phyloP scores from a whole-genome alignment of 1,140 invertebrate genomes.

The Zaprionus capensis region DNA sequence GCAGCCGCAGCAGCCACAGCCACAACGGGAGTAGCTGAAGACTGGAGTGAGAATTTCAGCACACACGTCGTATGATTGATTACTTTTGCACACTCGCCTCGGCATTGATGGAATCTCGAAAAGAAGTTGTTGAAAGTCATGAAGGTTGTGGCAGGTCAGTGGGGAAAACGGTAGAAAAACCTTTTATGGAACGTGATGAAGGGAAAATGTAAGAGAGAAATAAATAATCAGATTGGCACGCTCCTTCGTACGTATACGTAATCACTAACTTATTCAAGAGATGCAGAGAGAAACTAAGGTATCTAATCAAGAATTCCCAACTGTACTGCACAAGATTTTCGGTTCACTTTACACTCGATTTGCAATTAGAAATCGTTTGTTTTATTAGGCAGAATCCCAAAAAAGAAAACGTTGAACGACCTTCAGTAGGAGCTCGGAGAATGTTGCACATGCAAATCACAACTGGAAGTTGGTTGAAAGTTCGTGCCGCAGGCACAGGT shows the following conservation, averaged over 20 bases:
- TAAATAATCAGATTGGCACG: background rate
- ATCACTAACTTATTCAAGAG: background rate
- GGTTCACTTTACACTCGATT: background rate
- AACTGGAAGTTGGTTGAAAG: slow-evolving; percentile 15
- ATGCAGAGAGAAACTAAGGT: background rate
- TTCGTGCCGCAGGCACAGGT: slow-evolving; percentile 28
- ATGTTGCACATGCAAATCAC: slow-evolving; percentile 67
- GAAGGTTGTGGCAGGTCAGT: background rate
- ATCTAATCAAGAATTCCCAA: background rate
- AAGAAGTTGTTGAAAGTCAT: slow-evolving; percentile 15
- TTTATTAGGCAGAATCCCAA: background rate
- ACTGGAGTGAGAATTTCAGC: background rate
- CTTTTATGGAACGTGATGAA: background rate
- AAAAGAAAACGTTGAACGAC: background rate
- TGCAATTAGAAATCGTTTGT: slow-evolving; percentile 1
- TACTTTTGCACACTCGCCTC: slow-evolving; percentile 13
- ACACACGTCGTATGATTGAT: slow-evolving; percentile 45
- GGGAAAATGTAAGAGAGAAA: background rate
- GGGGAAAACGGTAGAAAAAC: slow-evolving; percentile 1
- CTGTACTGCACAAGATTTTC: background rate
- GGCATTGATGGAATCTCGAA: slow-evolving; percentile 24
- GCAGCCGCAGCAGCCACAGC: background rate
- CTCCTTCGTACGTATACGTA: background rate
- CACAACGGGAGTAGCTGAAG: background rate
- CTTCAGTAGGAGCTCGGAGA: slow-evolving; percentile 47